These are phyloP conservation scores for Leucophenga montana DNA, from an alignment of 2,888 invertebrate genomes.

Conservation along the genomic window DNA sequence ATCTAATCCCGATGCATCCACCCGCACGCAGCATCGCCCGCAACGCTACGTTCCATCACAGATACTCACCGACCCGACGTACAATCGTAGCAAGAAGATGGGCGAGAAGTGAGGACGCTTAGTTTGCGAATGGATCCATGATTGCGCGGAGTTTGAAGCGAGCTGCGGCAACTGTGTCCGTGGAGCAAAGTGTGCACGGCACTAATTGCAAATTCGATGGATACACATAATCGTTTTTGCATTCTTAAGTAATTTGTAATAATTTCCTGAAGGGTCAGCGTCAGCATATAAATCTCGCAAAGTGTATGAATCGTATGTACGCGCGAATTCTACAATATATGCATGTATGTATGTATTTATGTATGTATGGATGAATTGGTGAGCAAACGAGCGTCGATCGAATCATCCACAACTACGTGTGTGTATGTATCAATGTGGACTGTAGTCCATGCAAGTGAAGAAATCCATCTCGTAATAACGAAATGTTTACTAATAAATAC, in stretches of 20 bases:
- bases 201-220: slow-evolving; percentile 70
- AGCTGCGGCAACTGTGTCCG: slow-evolving; percentile 34
- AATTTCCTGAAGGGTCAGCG: slow-evolving; percentile 70
- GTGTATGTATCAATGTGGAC: no score
- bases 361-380: slow-evolving; percentile 28
- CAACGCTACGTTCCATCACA: neutral
- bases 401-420: no score
- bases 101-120: neutral
- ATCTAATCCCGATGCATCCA: neutral
- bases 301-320: slow-evolving; percentile 44
- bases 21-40: neutral
- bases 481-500: no score
- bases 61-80: no score
- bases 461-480: no score
- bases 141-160: slow-evolving; percentile 34
- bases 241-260: slow-evolving; percentile 73
- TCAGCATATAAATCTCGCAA: slow-evolving; percentile 60
- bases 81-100: neutral
- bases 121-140: slow-evolving; percentile 17
- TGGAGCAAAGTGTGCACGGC: slow-evolving; percentile 61
- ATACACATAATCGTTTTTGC: slow-evolving; percentile 72
- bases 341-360: slow-evolving; percentile 46
- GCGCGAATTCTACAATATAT: slow-evolving; percentile 41
- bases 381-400: neutral
- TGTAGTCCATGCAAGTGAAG: no score